Base-by-base conservation (phyloP, 2,888 invertebrate species). In the Gymnoscelis rufifasciata region DNA sequence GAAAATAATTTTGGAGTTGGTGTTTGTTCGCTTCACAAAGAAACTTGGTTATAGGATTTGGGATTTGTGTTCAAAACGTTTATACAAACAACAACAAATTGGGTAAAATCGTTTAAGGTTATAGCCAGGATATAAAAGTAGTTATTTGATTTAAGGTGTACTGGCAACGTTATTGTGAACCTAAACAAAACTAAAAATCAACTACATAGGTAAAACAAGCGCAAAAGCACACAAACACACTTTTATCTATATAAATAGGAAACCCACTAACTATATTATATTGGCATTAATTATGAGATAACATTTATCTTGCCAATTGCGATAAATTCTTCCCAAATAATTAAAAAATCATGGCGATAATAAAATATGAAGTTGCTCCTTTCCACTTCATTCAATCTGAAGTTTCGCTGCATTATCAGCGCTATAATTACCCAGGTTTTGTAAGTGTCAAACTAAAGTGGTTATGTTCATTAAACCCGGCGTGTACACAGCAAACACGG, bases 401-500 rank as follows among this genome's bases (percentile, higher is more conserved):
- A 19, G 19, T 19, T 3, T 5, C 5, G 19, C 19, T 43, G 38
- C 28, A 4, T n/a, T n/a, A n/a, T n/a, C n/a, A n/a, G n/a, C 11
- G 29, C 37, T 12, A 27, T 19, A 26, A 30, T 37, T 12, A 26
- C 12, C 13, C 19, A 13, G 24, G 10, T 27, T 39, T 27, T 29
- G 14, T 14, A 43, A 41, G 62, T 62, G 56, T 69, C 68, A 56
- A 50, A 57, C 51, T 56, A 67, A 58, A 60, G 45, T 69, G 68
- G 70, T 52, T 51, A 52, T 43, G 38, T 46, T 64, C 62, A 62
- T 65, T 63, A 70, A n/a, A 31, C 69, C 68, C 68, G 65, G 56
- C 62, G 64, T 64, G 64, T 60, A 59, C 63, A 53, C 56, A 64
- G 60, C 68, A 68, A 69, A 67, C 64, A 65, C 64, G 62, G 59